A percentile compares a stretch with the other conserved stretches of the same genome.
These are phyloP conservation scores for Paracentrotus lividus DNA, from an alignment of 53 echinoderm and acorn worm species.

Conservation along the genomic window DNA sequence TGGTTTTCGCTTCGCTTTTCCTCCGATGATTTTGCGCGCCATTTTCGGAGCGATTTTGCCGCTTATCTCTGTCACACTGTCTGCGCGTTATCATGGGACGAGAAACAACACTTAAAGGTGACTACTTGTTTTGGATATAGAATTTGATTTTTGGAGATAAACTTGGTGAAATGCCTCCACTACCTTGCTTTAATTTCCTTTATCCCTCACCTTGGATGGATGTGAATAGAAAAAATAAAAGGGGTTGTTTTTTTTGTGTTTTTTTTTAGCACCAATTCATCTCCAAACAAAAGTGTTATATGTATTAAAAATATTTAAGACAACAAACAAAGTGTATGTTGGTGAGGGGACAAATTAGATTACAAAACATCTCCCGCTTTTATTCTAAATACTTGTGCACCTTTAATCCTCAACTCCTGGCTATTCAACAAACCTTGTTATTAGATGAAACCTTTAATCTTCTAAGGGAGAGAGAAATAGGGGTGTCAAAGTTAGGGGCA, in stretches of 20 bases:
- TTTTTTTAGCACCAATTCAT: no score
- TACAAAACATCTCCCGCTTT: no score
- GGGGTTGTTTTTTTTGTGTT: no score
- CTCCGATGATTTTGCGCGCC: constrained; percentile 38
- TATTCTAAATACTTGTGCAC: neutral
- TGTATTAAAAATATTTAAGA: no score
- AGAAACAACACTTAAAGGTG: constrained; percentile 3
- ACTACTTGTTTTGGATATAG: constrained; percentile 3
- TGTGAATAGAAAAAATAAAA: no score
- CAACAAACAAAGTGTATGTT: no score
- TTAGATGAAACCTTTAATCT: neutral
- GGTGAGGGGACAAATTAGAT: no score
- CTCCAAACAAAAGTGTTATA: no score
- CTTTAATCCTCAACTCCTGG: neutral
- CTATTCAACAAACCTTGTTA: neutral
- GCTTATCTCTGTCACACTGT: constrained; percentile 53
- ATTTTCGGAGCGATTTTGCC: constrained; percentile 45
- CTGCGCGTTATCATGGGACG: constrained; percentile 31
- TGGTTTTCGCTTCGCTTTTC: constrained; percentile 21
- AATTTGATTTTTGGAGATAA: constrained; percentile 55
- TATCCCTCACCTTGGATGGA: neutral
- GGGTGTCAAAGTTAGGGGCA: neutral
- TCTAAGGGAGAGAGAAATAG: neutral
- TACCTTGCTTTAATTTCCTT: neutral
- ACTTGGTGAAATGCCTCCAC: constrained; percentile 38